Conservation (phyloP, 2,113 vertebrate species). For the Heterochromis multidens region DNA sequence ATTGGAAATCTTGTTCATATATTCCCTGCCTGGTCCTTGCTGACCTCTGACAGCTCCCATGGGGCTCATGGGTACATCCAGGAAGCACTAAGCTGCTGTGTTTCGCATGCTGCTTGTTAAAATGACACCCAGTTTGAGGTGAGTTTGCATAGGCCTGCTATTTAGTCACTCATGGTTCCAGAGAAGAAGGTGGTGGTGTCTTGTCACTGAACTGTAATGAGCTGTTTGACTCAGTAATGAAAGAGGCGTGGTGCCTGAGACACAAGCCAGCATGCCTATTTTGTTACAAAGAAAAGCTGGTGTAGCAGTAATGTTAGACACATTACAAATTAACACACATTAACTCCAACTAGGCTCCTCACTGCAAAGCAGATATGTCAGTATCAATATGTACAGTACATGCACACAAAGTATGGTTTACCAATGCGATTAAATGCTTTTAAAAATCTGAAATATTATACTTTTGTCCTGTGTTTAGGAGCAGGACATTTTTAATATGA, state of each 20-base stretch:
- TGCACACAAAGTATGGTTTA: neutral
- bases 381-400: neutral
- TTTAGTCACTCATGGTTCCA: constrained; percentile 5
- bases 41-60: constrained; percentile 76
- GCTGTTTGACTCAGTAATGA: neutral
- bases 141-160: constrained; percentile 27
- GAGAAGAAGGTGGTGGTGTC: constrained; percentile 14
- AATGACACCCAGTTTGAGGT: constrained; percentile 9
- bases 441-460: neutral
- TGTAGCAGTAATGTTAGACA: neutral
- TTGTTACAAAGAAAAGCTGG: neutral
- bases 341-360: neutral
- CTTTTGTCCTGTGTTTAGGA: neutral
- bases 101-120: neutral
- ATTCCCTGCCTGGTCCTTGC: constrained; percentile 73
- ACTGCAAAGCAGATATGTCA: neutral
- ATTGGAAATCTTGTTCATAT: constrained; percentile 80
- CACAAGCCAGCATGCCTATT: neutral
- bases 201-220: constrained; percentile 33
- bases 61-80: constrained; percentile 73
- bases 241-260: neutral
- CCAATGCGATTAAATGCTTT: neutral
- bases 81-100: constrained; percentile 33
- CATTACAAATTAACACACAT: neutral
- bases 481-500: neutral